Evolutionary conservation across 30 jellyfish, hydroid and myxozoan genomes (phyloP).

Genomic region (Aurelia coerulea): DNA sequence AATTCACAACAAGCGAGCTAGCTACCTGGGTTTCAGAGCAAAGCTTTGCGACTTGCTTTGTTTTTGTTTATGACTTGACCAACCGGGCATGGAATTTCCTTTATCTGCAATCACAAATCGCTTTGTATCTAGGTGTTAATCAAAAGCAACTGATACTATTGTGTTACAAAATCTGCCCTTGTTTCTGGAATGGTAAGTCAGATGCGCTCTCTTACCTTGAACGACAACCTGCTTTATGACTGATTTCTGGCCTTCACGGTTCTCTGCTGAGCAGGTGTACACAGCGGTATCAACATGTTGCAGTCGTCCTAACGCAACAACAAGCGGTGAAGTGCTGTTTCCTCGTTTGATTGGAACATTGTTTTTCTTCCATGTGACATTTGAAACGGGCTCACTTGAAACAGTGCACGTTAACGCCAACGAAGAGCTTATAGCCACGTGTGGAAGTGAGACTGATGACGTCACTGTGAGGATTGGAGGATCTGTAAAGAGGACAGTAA

Average conservation of each 20-base stretch:
- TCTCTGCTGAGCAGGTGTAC: conserved; percentile 18
- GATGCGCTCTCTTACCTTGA: conserved; percentile 18
- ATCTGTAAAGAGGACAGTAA: conserved; percentile 6
- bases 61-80: too few species aligned
- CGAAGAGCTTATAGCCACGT: background rate
- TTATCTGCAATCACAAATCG: too few species aligned
- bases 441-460: conserved; percentile 8
- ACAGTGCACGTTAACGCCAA: conserved; percentile 2
- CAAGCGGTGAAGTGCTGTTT: background rate
- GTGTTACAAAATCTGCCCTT: too few species aligned
- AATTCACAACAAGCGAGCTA: too few species aligned
- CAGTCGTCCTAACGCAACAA: background rate
- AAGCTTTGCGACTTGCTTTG: too few species aligned
- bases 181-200: background rate
- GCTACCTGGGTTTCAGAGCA: too few species aligned
- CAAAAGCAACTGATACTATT: too few species aligned
- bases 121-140: too few species aligned
- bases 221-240: conserved; percentile 13
- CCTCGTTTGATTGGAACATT: background rate
- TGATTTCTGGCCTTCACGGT: background rate
- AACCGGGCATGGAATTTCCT: too few species aligned
- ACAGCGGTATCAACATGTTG: background rate
- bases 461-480: conserved; percentile 23
- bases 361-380: background rate
- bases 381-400: conserved; percentile 18